Evolutionary conservation across 2,888 invertebrate genomes (phyloP), one percentile per base, ranked within the genome.

Genomic region (Anodontia alba): DNA sequence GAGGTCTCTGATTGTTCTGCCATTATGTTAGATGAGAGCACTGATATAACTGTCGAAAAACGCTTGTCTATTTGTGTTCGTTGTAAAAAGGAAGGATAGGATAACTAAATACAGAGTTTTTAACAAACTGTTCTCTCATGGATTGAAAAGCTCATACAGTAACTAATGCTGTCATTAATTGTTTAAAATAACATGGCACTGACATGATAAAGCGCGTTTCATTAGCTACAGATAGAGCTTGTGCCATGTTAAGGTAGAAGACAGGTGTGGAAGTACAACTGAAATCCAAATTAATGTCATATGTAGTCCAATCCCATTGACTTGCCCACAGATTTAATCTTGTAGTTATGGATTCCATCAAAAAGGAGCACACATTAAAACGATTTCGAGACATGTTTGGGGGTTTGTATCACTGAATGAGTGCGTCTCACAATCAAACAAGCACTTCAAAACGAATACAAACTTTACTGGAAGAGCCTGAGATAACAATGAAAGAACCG

Each of bases 401-500:
- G 31, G 17, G 54, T 29, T 43, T 84, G 23, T 83, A 81, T 73
- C 8, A 26, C 36, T 80, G 82, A 38, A 81, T 84, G 26, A 80
- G 62, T 71, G 42, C 42, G n/a, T 42, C 42, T 10, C 42, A 42
- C 42, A 42, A 42, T 15, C 42, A 15, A 42, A 42, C 42, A 10
- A 10, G 8, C 7, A 42, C 42, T 15, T 15, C 15, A 10, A 7
- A 15, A 15, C 7, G 15, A 42, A 15, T 42, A 1, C 81, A 83
- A 33, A 33, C 69, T 20, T 15, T 84, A 8, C 49, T 86, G 15
- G 31, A 83, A 42, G 84, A 87, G 43, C 84, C 84, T 31, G 54
- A 76, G n/a, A 66, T 84, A n/a, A 67, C 80, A 17, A 29, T 87
- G 0, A 87, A 84, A 66, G 77, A 84, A 69, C 81, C 82, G 1